Base-by-base conservation (phyloP, 2,113 vertebrate species). In the Apodemus speciosus region DNA sequence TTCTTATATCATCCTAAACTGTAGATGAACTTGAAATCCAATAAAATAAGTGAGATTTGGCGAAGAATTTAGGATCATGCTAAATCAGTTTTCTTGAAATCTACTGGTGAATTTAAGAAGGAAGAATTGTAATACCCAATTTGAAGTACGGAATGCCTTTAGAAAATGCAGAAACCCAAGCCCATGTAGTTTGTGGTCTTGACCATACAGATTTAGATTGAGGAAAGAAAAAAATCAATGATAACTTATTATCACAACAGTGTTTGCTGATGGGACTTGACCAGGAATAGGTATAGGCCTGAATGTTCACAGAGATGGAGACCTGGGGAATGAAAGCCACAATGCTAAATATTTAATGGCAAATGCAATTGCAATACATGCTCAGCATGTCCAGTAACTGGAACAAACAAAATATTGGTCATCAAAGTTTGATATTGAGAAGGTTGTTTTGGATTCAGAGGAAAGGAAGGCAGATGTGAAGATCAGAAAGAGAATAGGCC, bases 31-130 rank as follows among this genome's bases (percentile, higher is more conserved):
- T 51, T 16, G 9, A 32, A 2, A 85, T 6, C 4, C 43, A 73
- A 53, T n/a, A 71, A 89, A 89, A 77, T 23, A 38, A 15, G 87
- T 27, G 14, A 32, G 15, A 53, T 69, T 53, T 64, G 3, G 9
- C 76, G 8, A 91, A 91, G 81, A 90, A 60, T 51, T 90, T 72
- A 77, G 21, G 86, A 15, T 23, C 3, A 43, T 32, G 4, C 16
- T 90, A 49, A 90, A 51, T 60, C 35, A 60, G 83, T 88, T 64
- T 96, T 60, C 18, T 76, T 80, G 32, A 92, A 72, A 92, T 53
- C 1, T 66, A 38, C 2, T 86, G 60, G 4, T 71, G 20, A 9
- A 25, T 66, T n/a, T 53, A 64, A 91, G 46, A 83, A 23, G 9
- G 14, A 87, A 14, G 8, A 83, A 89, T 40, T 86, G n/a, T 40